A percentile compares a stretch with the other conserved stretches of the same genome.
These are phyloP conservation scores for Hyposoter didymator DNA, from an alignment of 2,888 invertebrate species.

Conservation along the genomic window DNA sequence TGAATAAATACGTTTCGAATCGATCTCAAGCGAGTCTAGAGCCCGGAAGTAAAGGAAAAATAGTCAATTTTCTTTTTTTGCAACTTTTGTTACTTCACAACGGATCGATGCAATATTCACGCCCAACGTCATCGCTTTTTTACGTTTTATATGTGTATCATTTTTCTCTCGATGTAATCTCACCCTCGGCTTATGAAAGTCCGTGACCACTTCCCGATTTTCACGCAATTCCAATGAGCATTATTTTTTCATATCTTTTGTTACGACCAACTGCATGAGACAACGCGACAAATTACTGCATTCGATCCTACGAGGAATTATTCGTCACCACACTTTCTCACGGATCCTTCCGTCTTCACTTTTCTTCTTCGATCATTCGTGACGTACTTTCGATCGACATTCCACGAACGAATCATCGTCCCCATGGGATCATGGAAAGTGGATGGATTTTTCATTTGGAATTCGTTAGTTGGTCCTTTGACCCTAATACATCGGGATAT, in stretches of 20 bases:
- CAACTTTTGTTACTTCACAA: not conserved
- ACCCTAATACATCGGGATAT: not conserved
- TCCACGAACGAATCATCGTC: not conserved
- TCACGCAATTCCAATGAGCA: conserved; percentile 28
- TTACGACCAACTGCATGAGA: not conserved
- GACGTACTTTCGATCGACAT: not conserved
- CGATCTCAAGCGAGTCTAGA: not conserved
- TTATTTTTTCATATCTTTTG: not conserved
- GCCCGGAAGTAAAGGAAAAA: conserved; percentile 50
- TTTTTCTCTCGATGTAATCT: conserved; percentile 19
- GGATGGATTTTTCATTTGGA: not conserved
- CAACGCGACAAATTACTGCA: not conserved
- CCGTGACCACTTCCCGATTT: conserved; percentile 48
- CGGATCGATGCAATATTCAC: conserved; percentile 23
- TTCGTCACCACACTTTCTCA: conserved; percentile 63
- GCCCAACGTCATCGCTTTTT: not conserved
- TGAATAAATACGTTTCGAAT: not conserved
- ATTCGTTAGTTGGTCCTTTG: not conserved
- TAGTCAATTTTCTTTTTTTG: conserved; percentile 6
- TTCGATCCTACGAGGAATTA: not conserved
- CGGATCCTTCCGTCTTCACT: conserved; percentile 20
- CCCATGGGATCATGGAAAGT: not conserved
- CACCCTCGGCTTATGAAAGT: not conserved
- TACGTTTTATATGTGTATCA: conserved; percentile 4
- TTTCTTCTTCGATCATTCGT: not conserved